These are phyloP conservation scores for Sebastes matsubarae DNA, from an alignment of 2,797 vertebrate genomes.

Conservation along the genomic window DNA sequence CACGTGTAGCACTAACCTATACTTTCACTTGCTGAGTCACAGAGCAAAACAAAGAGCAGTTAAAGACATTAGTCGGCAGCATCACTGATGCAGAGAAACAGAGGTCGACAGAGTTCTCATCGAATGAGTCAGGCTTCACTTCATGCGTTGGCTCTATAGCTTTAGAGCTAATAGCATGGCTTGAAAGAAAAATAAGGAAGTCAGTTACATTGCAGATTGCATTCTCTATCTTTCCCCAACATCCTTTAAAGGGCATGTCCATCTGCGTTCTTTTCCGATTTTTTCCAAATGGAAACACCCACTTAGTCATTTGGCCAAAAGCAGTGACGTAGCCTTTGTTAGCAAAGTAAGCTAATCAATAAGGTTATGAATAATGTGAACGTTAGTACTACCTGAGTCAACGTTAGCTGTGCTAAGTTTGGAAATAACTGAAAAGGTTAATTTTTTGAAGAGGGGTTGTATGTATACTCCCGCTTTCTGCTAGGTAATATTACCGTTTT, in stretches of 20 bases:
- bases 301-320: background rate
- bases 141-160: background rate
- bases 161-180: background rate
- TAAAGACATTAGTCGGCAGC: background rate
- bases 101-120: background rate
- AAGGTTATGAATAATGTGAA: background rate
- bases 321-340: background rate
- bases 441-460: too few species aligned
- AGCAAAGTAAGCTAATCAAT: background rate
- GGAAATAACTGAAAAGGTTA: background rate
- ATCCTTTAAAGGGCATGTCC: background rate
- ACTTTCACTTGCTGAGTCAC: background rate
- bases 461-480: too few species aligned
- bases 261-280: fast-evolving
- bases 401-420: background rate
- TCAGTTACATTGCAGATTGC: background rate
- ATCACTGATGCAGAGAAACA: background rate
- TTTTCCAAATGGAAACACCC: background rate
- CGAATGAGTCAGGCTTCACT: background rate
- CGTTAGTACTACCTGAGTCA: background rate
- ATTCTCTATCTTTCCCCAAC: background rate
- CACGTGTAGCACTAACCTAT: background rate
- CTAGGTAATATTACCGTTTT: too few species aligned
- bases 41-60: background rate
- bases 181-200: background rate